These are phyloP conservation scores for Meandrina meandrites DNA, from an alignment of 92 coral and sea anemone genomes.

Conservation along the genomic window DNA sequence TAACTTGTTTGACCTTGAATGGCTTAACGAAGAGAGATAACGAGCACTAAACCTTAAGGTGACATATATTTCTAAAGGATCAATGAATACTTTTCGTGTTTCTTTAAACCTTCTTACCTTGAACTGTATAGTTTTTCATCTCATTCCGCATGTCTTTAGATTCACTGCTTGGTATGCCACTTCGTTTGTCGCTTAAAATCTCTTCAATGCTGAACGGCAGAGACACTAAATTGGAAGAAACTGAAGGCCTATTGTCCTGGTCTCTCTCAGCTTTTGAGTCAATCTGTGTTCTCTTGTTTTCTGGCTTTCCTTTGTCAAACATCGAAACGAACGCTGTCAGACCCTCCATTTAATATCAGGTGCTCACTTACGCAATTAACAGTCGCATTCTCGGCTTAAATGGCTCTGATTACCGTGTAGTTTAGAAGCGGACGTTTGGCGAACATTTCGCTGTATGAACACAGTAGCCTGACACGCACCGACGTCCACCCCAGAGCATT, in stretches of 20 bases:
- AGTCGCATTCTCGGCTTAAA: slow-evolving; percentile 14
- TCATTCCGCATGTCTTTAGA: neutral
- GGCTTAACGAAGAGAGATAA: neutral
- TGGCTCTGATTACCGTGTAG: neutral
- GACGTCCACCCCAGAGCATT: slow-evolving; percentile 7
- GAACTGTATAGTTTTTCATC: neutral
- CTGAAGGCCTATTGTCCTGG: slow-evolving; percentile 7
- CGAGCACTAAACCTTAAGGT: neutral
- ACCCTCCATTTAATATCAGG: slow-evolving; percentile 70
- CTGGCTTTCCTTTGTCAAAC: slow-evolving; percentile 62
- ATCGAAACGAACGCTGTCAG: slow-evolving; percentile 89
- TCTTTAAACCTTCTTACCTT: slow-evolving; percentile 12
- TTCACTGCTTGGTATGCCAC: neutral
- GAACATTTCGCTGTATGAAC: neutral
- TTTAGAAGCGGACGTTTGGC: neutral
- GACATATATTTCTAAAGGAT: neutral
- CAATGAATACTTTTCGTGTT: neutral
- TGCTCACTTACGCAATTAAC: slow-evolving; percentile 18
- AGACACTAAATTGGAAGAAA: neutral
- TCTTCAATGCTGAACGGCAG: slow-evolving; percentile 86
- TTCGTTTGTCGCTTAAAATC: slow-evolving; percentile 64
- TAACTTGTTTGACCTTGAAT: neutral
- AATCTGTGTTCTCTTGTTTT: neutral
- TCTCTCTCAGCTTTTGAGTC: slow-evolving; percentile 7
- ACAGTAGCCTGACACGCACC: neutral